These are phyloP conservation scores for Malacosoma neustria DNA, from an alignment of 2,888 invertebrate genomes.

Conservation along the genomic window DNA sequence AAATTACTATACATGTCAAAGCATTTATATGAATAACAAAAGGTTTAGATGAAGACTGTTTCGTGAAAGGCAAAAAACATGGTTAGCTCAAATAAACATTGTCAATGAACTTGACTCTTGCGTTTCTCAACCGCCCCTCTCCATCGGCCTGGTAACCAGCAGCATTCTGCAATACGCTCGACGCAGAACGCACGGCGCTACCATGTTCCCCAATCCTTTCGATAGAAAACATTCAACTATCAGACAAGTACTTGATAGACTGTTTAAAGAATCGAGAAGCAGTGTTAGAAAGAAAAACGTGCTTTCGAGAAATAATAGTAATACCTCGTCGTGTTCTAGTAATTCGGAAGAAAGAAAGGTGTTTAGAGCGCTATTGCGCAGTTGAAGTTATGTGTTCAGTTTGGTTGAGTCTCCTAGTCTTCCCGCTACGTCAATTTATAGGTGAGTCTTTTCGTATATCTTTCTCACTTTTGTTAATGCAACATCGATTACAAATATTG, in stretches of 20 bases:
- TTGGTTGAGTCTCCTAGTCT: conserved; percentile 25
- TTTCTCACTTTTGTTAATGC: conserved; percentile 2
- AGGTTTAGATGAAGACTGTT: no score
- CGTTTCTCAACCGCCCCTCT: conserved; percentile 24
- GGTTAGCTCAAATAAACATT: conserved; percentile 4
- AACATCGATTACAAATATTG: no score
- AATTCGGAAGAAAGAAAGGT: conserved; percentile 9
- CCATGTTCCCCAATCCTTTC: conserved; percentile 81
- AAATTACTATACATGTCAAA: no score
- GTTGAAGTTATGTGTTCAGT: conserved; percentile 20
- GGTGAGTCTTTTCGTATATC: conserved; percentile 19
- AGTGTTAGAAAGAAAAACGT: conserved; percentile 22
- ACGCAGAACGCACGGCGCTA: conserved; percentile 28
- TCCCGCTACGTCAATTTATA: conserved; percentile 19
- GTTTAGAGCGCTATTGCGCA: conserved; percentile 9
- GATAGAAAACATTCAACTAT: conserved; percentile 81
- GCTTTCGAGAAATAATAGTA: conserved; percentile 39
- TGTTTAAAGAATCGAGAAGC: conserved; percentile 55
- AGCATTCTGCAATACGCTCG: conserved; percentile 19
- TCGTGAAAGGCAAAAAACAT: no score
- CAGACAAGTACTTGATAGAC: conserved; percentile 77
- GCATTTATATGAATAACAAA: no score
- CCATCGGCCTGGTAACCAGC: conserved; percentile 6
- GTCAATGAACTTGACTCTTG: conserved; percentile 39
- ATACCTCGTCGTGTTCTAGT: conserved; percentile 33